Evolutionary conservation across 2,888 invertebrate genomes (phyloP).

Genomic region (Celastrina argiolus): DNA sequence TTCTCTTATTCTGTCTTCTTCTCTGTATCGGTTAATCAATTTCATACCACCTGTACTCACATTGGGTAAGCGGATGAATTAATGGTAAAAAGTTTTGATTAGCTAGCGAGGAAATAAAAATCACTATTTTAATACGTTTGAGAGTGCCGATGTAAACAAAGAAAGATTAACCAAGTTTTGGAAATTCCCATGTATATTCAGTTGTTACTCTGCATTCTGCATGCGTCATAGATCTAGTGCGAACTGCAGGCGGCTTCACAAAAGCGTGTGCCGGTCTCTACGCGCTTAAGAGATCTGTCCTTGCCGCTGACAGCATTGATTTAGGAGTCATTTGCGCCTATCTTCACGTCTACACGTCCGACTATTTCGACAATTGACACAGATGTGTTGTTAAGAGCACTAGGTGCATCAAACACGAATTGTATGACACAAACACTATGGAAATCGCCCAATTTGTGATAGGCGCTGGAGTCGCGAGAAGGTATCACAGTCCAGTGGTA

Average conservation of each 20-base stretch:
- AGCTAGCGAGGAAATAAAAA: too few species aligned
- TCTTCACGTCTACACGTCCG: not conserved
- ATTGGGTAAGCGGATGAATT: too few species aligned
- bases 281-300: constrained; percentile 40
- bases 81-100: too few species aligned
- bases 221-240: not conserved
- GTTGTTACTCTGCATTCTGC: not conserved
- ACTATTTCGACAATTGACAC: not conserved
- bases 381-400: not conserved
- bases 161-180: too few species aligned
- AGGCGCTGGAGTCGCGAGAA: too few species aligned
- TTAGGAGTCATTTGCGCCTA: not conserved
- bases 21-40: too few species aligned
- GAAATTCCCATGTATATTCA: not conserved
- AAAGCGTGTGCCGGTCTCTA: constrained; percentile 25
- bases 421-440: not conserved
- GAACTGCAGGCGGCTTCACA: not conserved
- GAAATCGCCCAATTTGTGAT: not conserved
- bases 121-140: too few species aligned
- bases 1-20: too few species aligned
- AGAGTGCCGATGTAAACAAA: too few species aligned
- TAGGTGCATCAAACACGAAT: not conserved
- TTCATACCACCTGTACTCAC: too few species aligned
- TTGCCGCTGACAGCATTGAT: constrained; percentile 26
- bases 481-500: too few species aligned